Evolutionary conservation across 2,113 vertebrate species (phyloP).

Genomic region (Caranx melampygus): DNA sequence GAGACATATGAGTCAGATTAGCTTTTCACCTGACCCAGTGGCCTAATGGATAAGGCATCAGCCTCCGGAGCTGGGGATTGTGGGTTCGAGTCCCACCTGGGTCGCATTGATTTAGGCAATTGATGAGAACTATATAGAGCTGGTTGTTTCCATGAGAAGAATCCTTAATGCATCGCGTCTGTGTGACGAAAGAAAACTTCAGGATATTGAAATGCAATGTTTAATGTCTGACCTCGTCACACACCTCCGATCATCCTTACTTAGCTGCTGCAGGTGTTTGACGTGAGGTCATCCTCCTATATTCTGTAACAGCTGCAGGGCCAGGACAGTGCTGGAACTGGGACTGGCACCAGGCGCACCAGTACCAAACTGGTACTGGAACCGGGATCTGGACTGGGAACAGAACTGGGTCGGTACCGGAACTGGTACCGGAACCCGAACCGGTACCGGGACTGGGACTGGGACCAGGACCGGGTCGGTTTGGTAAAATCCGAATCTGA

Average conservation of each 20-base stretch:
- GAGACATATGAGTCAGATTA: too few relatives aligned
- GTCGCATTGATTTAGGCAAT: conserved; percentile 75
- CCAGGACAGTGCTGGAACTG: conserved; percentile 12
- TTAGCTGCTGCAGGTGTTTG: conserved; percentile 41
- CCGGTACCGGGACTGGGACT: too few relatives aligned
- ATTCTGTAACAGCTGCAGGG: conserved; percentile 48
- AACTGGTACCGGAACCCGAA: too few relatives aligned
- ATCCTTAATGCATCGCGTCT: too few relatives aligned
- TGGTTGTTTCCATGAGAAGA: too few relatives aligned
- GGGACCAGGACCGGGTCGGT: too few relatives aligned
- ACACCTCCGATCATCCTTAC: conserved; percentile 28
- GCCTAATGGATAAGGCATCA: conserved; percentile 99
- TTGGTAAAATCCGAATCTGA: too few relatives aligned
- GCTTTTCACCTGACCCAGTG: conserved; percentile 88
- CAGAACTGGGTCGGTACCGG: too few relatives aligned
- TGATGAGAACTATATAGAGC: too few relatives aligned
- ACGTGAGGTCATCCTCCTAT: conserved; percentile 64
- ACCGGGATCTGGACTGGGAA: background rate
- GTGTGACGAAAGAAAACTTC: background rate
- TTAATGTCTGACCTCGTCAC: background rate
- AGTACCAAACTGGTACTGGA: background rate
- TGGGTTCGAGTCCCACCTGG: conserved; percentile 99
- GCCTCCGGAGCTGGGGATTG: conserved; percentile 99
- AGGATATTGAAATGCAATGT: background rate
- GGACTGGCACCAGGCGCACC: conserved; percentile 38